A percentile compares a stretch with the other conserved stretches of the same genome.
Conservation (phyloP, 2,888 invertebrate species). For the Myathropa florea region DNA sequence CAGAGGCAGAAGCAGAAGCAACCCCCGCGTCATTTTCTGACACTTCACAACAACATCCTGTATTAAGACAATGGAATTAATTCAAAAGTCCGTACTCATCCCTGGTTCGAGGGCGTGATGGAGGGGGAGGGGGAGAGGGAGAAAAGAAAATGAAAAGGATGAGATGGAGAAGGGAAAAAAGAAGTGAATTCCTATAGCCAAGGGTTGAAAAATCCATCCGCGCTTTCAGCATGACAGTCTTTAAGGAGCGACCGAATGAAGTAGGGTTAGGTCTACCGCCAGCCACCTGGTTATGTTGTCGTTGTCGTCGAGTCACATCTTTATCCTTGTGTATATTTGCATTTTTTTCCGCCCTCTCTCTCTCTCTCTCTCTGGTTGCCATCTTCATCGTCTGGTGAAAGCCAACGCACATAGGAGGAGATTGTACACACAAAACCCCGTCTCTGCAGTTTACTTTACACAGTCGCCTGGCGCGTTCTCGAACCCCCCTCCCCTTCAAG, state of each 20-base stretch:
- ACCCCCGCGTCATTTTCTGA: conserved; percentile 29
- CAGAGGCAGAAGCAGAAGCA: no score
- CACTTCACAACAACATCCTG: conserved; percentile 70
- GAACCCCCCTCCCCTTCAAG: neutral
- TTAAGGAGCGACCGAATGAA: conserved; percentile 52
- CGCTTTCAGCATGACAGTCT: conserved; percentile 53
- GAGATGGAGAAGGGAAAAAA: conserved; percentile 16
- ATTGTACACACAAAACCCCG: neutral
- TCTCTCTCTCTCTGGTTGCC: neutral
- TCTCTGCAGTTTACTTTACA: conserved; percentile 49
- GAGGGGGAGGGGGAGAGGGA: neutral
- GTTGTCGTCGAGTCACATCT: conserved; percentile 65
- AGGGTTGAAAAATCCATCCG: conserved; percentile 59
- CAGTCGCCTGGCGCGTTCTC: neutral
- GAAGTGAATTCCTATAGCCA: conserved; percentile 47
- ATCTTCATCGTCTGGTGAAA: conserved; percentile 54
- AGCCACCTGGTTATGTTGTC: conserved; percentile 69
- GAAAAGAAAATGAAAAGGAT: neutral
- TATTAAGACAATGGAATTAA: conserved; percentile 70
- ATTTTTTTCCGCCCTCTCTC: conserved; percentile 47
- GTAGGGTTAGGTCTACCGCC: conserved; percentile 64
- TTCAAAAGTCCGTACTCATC: conserved; percentile 68
- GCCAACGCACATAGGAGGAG: conserved; percentile 46
- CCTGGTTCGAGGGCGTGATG: neutral
- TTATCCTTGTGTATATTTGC: conserved; percentile 68